These are phyloP conservation scores for Phytoseiulus persimilis DNA, from an alignment of 2,888 invertebrate genomes.

Conservation along the genomic window DNA sequence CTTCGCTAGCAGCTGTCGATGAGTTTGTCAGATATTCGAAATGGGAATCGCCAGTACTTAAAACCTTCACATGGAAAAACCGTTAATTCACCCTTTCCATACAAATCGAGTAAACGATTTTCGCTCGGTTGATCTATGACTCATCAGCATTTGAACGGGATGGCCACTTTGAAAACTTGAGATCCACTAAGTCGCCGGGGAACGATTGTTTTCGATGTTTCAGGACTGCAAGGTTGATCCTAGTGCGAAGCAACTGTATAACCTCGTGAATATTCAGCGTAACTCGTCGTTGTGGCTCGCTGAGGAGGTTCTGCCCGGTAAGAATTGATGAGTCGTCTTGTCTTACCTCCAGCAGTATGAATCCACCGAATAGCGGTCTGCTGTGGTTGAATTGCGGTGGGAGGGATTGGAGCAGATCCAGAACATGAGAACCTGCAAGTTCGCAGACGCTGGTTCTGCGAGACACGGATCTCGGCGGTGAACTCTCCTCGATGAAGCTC, in stretches of 20 bases:
- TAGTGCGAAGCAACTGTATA: not conserved
- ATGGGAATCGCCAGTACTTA: no score
- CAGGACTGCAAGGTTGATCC: not conserved
- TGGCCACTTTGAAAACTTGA: no score
- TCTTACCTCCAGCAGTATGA: not conserved
- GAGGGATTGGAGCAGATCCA: not conserved
- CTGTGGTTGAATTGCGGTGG: not conserved
- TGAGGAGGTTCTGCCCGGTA: not conserved
- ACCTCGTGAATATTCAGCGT: not conserved
- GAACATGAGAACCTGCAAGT: not conserved
- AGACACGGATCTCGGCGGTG: not conserved
- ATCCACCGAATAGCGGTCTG: conserved; percentile 9
- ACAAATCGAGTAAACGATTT: no score
- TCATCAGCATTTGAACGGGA: no score
- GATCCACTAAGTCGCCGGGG: not conserved
- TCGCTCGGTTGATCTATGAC: no score
- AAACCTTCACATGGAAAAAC: no score
- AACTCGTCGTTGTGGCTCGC: not conserved
- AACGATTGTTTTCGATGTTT: not conserved
- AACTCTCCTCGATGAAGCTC: not conserved
- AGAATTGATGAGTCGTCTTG: not conserved
- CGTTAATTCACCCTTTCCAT: no score
- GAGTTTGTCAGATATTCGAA: no score
- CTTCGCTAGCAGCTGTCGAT: no score
- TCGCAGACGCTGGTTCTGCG: not conserved